Percentiles rank a stretch among this genome's conserved stretches.
These are phyloP conservation scores for Zelostemma sp. DNA, from an alignment of 1,140 invertebrate genomes.

Conservation along the genomic window DNA sequence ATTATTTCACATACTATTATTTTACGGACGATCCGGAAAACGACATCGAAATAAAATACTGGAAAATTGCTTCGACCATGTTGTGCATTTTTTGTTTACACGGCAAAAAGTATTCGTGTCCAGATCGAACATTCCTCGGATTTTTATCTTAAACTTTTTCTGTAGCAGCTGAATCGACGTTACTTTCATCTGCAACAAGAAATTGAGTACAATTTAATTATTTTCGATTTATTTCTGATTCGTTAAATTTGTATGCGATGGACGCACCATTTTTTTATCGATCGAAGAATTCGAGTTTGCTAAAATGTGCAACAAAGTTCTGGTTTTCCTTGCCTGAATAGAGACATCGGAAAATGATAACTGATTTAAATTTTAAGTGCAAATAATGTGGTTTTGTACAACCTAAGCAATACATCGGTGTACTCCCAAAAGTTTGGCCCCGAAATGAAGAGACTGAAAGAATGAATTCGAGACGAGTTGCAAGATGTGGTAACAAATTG, in stretches of 20 bases:
- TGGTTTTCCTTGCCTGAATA: conserved; percentile 18
- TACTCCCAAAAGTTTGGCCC: neutral
- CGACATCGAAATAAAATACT: neutral
- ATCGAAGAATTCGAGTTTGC: neutral
- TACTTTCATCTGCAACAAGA: too few relatives aligned
- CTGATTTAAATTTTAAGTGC: conserved; percentile 27
- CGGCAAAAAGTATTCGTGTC: conserved; percentile 29
- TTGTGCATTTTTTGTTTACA: conserved; percentile 11
- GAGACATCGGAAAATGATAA: neutral
- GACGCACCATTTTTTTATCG: conserved; percentile 1
- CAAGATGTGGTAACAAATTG: conserved; percentile 20
- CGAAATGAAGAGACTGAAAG: conserved; percentile 7
- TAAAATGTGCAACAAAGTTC: conserved; percentile 17
- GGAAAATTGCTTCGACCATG: too few relatives aligned
- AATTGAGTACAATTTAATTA: too few relatives aligned
- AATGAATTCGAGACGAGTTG: conserved; percentile 30
- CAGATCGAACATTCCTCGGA: conserved; percentile 19
- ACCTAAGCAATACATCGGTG: conserved; percentile 5
- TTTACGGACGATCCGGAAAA: conserved; percentile 25
- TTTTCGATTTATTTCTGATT: too few relatives aligned
- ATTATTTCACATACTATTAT: conserved; percentile 38
- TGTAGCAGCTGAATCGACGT: conserved; percentile 16
- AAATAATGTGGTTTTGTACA: too few relatives aligned
- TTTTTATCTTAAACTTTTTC: conserved; percentile 15
- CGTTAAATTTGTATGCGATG: too few relatives aligned